Conservation (phyloP, 2,113 vertebrate genomes). For the Oxyura jamaicensis region DNA sequence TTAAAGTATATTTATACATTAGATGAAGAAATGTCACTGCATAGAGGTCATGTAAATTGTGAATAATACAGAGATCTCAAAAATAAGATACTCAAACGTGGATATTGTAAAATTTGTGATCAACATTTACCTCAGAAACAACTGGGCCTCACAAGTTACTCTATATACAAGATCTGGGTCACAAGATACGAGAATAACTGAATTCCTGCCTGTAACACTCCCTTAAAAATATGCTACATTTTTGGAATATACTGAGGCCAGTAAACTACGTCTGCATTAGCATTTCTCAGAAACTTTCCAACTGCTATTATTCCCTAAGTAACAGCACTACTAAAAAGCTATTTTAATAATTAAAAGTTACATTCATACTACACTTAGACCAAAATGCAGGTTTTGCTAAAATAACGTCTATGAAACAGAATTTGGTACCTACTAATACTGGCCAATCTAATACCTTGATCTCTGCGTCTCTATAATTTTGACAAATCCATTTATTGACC, state of each 20-base stretch:
- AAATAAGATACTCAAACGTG: not conserved
- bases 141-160: not conserved
- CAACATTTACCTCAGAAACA: not conserved
- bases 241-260: not conserved
- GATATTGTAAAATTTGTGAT: not conserved
- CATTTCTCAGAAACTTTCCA: not conserved
- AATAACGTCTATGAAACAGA: not conserved
- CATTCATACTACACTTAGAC: not conserved
- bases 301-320: not conserved
- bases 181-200: not conserved
- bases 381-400: not conserved
- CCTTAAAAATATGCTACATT: not conserved
- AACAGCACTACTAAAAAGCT: not conserved
- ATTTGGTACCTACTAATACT: slow-evolving; percentile 19
- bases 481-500: slow-evolving; percentile 92
- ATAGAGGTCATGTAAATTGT: not conserved
- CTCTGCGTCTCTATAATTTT: slow-evolving; percentile 92
- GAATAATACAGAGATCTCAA: not conserved
- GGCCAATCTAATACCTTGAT: slow-evolving; percentile 84
- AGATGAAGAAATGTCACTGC: not conserved
- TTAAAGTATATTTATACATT: not conserved
- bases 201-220: not conserved
- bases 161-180: not conserved
- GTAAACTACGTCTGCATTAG: not conserved
- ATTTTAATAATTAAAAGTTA: not conserved